Evolutionary conservation across 2,888 invertebrate genomes (phyloP).

Genomic region (Erebia palarica): DNA sequence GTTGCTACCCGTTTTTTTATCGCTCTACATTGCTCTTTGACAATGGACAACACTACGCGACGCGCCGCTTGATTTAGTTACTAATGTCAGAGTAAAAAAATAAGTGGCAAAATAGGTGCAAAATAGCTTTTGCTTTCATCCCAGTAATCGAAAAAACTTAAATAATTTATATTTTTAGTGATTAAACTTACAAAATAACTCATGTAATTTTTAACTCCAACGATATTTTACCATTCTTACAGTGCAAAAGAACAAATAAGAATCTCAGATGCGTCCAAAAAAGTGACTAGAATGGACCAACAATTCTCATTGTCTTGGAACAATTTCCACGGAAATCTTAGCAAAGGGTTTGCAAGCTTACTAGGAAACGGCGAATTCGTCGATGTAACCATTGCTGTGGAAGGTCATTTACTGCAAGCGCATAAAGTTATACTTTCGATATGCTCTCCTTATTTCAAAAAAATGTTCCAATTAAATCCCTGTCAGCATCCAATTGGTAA

Average conservation of each 20-base stretch:
- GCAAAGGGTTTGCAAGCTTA: constrained; percentile 84
- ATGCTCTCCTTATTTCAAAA: constrained; percentile 88
- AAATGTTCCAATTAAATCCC: constrained; percentile 85
- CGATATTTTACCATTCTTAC: constrained; percentile 1
- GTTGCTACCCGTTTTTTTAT: too few relatives aligned
- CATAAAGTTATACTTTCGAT: constrained; percentile 87
- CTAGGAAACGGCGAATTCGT: constrained; percentile 83
- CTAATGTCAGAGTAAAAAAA: constrained; percentile 40
- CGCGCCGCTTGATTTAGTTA: constrained; percentile 44
- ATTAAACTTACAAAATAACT: constrained; percentile 30
- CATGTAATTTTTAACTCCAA: not conserved
- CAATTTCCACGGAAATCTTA: constrained; percentile 87
- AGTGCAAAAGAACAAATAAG: constrained; percentile 48
- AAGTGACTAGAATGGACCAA: constrained; percentile 81
- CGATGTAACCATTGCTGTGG: constrained; percentile 84
- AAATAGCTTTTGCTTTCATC: constrained; percentile 37
- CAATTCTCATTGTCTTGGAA: constrained; percentile 88
- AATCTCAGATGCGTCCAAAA: constrained; percentile 44
- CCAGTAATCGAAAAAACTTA: constrained; percentile 40
- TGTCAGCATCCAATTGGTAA: constrained; percentile 85
- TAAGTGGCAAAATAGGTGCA: not conserved
- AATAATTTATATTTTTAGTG: constrained; percentile 16
- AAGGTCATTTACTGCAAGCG: constrained; percentile 85
- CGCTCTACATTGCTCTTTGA: not conserved
- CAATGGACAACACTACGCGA: constrained; percentile 42